A percentile compares a stretch with the other conserved stretches of the same genome.
Conservation (phyloP, 2,888 invertebrate species). For the Formica aserva region DNA sequence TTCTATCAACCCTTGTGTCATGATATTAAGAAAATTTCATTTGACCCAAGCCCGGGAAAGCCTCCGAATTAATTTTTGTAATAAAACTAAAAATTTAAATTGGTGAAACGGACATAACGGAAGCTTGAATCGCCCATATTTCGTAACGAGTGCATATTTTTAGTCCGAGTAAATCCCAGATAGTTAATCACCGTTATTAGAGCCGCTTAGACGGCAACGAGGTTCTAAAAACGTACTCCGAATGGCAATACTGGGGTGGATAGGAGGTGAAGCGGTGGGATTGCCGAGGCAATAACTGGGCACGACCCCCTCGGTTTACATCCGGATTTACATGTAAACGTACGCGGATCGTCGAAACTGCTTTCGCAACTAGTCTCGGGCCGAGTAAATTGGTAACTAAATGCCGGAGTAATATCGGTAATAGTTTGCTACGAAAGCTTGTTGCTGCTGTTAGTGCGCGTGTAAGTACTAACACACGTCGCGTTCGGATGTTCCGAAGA, state of each 20-base stretch:
- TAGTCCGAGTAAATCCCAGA: constrained; percentile 5
- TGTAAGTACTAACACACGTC: constrained; percentile 45
- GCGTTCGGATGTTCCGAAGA: constrained; percentile 40
- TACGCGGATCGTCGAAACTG: constrained; percentile 66
- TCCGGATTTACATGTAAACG: constrained; percentile 73
- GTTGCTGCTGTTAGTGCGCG: constrained; percentile 39
- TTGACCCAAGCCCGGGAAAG: no score
- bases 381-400: constrained; percentile 73
- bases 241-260: constrained; percentile 53
- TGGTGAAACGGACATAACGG: not conserved
- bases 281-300: constrained; percentile 63
- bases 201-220: constrained; percentile 45
- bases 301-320: constrained; percentile 66
- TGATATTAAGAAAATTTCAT: not conserved
- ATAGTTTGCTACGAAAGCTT: constrained; percentile 59
- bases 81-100: constrained; percentile 24
- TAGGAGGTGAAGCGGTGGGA: constrained; percentile 13
- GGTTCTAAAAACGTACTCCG: constrained; percentile 61
- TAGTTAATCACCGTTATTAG: constrained; percentile 67
- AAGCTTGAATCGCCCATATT: not conserved
- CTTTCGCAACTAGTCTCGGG: constrained; percentile 51
- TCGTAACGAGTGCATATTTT: constrained; percentile 39
- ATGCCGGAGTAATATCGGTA: constrained; percentile 70
- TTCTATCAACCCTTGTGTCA: not conserved
- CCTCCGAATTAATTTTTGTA: constrained; percentile 7